Base-by-base conservation (phyloP, 1,140 invertebrate species). In the Samia ricini region DNA sequence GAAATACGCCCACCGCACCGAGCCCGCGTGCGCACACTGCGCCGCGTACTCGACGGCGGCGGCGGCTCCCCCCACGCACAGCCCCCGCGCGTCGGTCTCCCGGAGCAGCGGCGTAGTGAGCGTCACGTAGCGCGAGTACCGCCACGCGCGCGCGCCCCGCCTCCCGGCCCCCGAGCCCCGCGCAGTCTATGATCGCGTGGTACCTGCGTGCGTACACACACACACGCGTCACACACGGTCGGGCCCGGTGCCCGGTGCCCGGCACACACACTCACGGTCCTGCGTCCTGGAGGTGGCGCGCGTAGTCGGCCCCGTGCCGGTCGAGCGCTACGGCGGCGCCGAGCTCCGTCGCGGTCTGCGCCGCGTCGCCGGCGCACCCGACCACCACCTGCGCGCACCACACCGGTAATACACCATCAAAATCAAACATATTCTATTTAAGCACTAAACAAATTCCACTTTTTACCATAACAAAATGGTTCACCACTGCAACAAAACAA, bases 151-250 rank as follows among this genome's bases (percentile, higher is more conserved):
- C 24, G 88, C 81, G 51, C 92, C n/a, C 88, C 6, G 95, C 92
- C 69, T 85, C 81, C 29, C 91, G 87, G 2, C 92, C 85, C 8
- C 94, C 94, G 63, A 95, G 92, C 60, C 97, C 97, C 19, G 95
- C 94, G 64, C 95, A 95, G 88, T 98, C 97, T 42, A 98, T 80
- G 60, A 98, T 95, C 55, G 97, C 93, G 74, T 97, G 95, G 87
- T 95, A 97, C 58, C 95, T 96, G 66, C 52, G 15, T 22, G 52
- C 24, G 15, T 0, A 18, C 1, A 20, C 4, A 18, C n/a, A 19
- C 12, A 12, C 10, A 18, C 4, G 2, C n/a, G 51, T 12, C 19
- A 20, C 8, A 20, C 1, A 52, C 4, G 5, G 20, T 26, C 50
- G 60, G n/a, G n/a, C n/a, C n/a, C n/a, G n/a, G n/a, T n/a, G n/a